phyloP scores from a whole-genome alignment of 2,113 vertebrate species.

The Speoplatyrhinus poulsoni region DNA sequence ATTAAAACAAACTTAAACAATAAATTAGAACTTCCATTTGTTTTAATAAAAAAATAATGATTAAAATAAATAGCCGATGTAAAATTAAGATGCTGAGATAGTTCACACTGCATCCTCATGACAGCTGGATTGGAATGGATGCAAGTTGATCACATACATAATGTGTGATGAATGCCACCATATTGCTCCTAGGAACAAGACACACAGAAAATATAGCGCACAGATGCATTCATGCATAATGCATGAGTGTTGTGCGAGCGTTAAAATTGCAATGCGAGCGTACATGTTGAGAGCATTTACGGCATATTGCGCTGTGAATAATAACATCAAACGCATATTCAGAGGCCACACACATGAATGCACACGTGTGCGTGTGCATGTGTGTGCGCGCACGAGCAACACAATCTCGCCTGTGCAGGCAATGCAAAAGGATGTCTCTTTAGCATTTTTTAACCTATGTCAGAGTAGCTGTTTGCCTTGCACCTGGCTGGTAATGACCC shows the following conservation, averaged over 20 bases:
- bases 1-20: no score
- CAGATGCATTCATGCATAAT: conserved; percentile 70
- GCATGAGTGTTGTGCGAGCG: conserved; percentile 61
- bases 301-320: conserved; percentile 56
- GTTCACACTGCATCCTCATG: conserved; percentile 3
- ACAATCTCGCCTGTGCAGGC: neutral
- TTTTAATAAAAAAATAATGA: no score
- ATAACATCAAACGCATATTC: conserved; percentile 47
- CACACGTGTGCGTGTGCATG: neutral
- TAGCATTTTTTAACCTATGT: no score
- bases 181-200: conserved; percentile 51
- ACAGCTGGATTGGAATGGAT: conserved; percentile 20
- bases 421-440: no score
- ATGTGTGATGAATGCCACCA: conserved; percentile 38
- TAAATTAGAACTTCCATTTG: no score
- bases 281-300: conserved; percentile 62
- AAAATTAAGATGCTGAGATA: conserved; percentile 9
- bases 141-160: conserved; percentile 37
- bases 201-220: conserved; percentile 44
- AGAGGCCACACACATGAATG: neutral
- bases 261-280: conserved; percentile 52
- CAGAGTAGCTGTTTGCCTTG: conserved; percentile 22
- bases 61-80: neutral
- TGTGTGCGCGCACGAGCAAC: no score
- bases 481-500: neutral